These are phyloP conservation scores for Anas platyrhynchos DNA, from an alignment of 2,113 vertebrate genomes.

Conservation along the genomic window DNA sequence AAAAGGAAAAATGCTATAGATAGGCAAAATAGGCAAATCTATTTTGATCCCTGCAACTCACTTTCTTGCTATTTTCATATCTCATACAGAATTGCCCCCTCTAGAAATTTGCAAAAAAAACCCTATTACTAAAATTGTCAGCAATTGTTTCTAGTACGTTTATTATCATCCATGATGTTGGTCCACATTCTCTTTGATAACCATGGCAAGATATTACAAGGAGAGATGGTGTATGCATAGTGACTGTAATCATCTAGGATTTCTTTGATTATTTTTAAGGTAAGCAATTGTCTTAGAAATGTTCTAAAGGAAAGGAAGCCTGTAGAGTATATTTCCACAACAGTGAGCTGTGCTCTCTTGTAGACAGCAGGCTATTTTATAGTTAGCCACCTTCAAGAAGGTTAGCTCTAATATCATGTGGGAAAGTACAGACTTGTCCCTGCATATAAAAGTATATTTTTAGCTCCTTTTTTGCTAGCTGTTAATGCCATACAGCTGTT, in stretches of 20 bases:
- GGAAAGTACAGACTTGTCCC: background rate
- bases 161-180: background rate
- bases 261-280: background rate
- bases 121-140: background rate
- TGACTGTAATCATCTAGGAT: background rate
- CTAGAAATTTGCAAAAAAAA: background rate
- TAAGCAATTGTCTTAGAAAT: background rate
- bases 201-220: background rate
- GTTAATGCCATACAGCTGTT: background rate
- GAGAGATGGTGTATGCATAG: background rate
- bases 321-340: background rate
- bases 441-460: background rate
- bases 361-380: background rate
- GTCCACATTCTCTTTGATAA: background rate
- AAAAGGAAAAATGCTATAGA: background rate
- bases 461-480: background rate
- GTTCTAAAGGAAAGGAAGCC: background rate
- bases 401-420: rapidly evolving
- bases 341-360: background rate
- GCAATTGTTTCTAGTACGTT: background rate
- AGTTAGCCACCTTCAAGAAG: background rate
- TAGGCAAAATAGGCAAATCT: background rate
- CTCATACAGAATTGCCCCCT: background rate
- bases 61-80: background rate
- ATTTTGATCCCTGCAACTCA: background rate